Evolutionary conservation across 1,140 invertebrate genomes (phyloP), one percentile per base, ranked within the genome.

Genomic region (Drosophila micromelanica): DNA sequence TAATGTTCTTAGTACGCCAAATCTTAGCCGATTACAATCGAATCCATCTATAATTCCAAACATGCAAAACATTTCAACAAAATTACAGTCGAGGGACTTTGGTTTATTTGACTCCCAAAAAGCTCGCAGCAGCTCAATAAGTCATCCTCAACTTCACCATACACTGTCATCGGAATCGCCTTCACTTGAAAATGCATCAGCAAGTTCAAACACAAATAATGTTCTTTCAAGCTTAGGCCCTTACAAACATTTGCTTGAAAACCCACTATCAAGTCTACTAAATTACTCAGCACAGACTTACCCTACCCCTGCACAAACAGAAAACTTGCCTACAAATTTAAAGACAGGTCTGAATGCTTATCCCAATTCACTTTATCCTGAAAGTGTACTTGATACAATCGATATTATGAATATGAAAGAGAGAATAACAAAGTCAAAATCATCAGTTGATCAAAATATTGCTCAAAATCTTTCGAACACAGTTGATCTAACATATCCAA

Each of bases 171-270:
- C 60, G 20, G 49, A 78, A 17, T 8, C 32, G 9, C 32, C 57
- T 7, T 8, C 57, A 38, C 48, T 62, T 3, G 67, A 60, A 15
- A 55, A 43, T n/a, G 20, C 35, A 13, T n/a, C 57, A 0, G 23
- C 46, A 13, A 74, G 17, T 20, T 7, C 65, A 2, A 64, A 38
- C 42, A 9, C 55, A 17, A 65, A 57, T 23, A 65, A 38, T 56
- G 32, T 76, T n/a, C 48, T 76, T 17, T 52, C 74, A 2, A 51
- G 20, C 8, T 49, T 78, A 20, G 56, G 38, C 4, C 65, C 70
- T 11, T 75, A 78, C 13, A 74, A 78, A 30, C 60, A 75, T 7
- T 37, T 78, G 27, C 30, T 78, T 20, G 65, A 75, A 32, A 75
- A 71, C 20, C 65, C 72, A 1, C 5, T 75, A 2, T 20, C 72